Percentiles rank a stretch among this genome's conserved stretches.
These are phyloP conservation scores for Bombus breviceps DNA, from an alignment of 1,140 invertebrate genomes.

Conservation along the genomic window DNA sequence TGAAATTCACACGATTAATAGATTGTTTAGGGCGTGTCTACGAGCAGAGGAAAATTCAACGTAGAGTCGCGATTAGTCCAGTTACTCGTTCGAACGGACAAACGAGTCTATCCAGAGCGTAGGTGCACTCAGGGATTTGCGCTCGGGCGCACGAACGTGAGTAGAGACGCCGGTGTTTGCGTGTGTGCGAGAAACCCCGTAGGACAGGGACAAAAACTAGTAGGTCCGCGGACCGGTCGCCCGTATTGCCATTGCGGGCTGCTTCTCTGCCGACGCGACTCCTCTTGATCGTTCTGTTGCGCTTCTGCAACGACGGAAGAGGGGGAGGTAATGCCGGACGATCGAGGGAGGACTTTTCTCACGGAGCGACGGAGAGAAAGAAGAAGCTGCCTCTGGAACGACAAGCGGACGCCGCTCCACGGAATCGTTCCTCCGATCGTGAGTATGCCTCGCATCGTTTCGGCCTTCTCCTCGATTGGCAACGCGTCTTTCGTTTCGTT, in stretches of 20 bases:
- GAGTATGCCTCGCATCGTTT: background rate
- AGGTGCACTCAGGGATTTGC: background rate
- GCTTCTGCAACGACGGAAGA: conserved; percentile 46
- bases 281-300: conserved; percentile 67
- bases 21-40: background rate
- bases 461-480: background rate
- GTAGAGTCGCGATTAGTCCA: background rate
- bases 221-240: conserved; percentile 67
- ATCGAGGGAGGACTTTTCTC: conserved; percentile 67
- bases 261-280: conserved; percentile 48
- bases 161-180: background rate
- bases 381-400: conserved; percentile 16
- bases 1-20: background rate
- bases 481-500: background rate
- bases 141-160: background rate
- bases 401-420: background rate
- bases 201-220: conserved; percentile 71
- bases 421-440: background rate
- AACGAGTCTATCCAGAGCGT: conserved; percentile 14
- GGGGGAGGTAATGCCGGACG: conserved; percentile 48
- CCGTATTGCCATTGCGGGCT: conserved; percentile 70
- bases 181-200: conserved; percentile 45
- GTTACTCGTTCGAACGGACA: background rate
- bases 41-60: background rate
- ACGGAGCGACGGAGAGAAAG: conserved; percentile 45